Evolutionary conservation across 2,888 invertebrate species (phyloP).

Genomic region (Idaea dimidiata): DNA sequence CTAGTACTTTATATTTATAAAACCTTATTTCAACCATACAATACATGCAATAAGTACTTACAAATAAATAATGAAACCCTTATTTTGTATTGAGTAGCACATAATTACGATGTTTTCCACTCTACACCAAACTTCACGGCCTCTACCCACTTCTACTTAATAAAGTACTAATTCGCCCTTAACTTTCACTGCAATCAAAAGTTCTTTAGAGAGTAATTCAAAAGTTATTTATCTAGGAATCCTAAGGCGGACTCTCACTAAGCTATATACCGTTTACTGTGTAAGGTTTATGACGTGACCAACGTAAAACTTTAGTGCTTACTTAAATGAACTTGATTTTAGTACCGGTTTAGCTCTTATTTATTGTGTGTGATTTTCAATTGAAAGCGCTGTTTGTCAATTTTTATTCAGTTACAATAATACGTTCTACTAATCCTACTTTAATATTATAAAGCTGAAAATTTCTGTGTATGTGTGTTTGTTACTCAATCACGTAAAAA

Average conservation of each 20-base stretch:
- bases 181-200: neutral
- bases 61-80: no score
- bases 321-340: neutral
- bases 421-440: neutral
- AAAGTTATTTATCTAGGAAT: neutral
- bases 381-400: neutral
- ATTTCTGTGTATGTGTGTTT: no score
- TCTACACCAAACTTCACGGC: no score
- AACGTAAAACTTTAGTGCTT: neutral
- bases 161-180: no score
- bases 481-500: no score
- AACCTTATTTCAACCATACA: no score
- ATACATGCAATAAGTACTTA: no score
- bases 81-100: no score
- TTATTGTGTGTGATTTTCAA: neutral
- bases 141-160: no score
- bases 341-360: neutral
- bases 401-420: neutral
- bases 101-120: no score
- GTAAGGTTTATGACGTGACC: neutral
- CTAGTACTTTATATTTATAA: no score
- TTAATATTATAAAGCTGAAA: no score
- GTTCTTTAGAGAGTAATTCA: neutral
- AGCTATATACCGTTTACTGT: neutral
- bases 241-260: neutral